Conservation (phyloP, 2,797 vertebrate genomes). For the Gambelia wislizenii region DNA sequence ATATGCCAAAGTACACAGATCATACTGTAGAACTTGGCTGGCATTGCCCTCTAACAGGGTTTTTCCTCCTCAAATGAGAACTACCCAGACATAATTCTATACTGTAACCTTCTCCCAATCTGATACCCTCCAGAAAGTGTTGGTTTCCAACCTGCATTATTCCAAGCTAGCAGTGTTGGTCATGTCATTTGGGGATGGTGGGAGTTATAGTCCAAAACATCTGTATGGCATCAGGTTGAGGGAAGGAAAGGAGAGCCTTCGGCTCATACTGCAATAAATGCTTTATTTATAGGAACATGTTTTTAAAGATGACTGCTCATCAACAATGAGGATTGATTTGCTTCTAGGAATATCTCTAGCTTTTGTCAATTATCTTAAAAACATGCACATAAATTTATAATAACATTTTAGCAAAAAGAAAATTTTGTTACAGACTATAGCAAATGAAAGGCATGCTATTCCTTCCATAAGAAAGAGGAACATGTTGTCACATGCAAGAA, state of each 20-base stretch:
- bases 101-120: not conserved
- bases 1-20: not conserved
- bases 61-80: conserved; percentile 21
- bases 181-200: not conserved
- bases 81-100: conserved; percentile 13
- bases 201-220: not conserved
- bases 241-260: not conserved
- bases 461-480: not conserved
- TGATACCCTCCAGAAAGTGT: not conserved
- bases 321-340: conserved; percentile 46
- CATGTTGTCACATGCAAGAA: not conserved
- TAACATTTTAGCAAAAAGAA: conserved; percentile 13
- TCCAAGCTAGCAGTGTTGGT: not conserved
- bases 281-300: not conserved
- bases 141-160: not conserved
- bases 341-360: conserved; percentile 50
- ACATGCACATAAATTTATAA: conserved; percentile 11
- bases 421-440: not conserved
- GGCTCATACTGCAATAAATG: not conserved
- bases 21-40: not conserved
- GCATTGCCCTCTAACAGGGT: not conserved
- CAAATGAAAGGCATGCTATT: not conserved
- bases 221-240: not conserved
- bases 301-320: conserved; percentile 46
- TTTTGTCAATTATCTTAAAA: conserved; percentile 22